A percentile compares a stretch with the other conserved stretches of the same genome.
Evolutionary conservation across 2,797 vertebrate species (phyloP).

Genomic region (Acridotheres tristis): DNA sequence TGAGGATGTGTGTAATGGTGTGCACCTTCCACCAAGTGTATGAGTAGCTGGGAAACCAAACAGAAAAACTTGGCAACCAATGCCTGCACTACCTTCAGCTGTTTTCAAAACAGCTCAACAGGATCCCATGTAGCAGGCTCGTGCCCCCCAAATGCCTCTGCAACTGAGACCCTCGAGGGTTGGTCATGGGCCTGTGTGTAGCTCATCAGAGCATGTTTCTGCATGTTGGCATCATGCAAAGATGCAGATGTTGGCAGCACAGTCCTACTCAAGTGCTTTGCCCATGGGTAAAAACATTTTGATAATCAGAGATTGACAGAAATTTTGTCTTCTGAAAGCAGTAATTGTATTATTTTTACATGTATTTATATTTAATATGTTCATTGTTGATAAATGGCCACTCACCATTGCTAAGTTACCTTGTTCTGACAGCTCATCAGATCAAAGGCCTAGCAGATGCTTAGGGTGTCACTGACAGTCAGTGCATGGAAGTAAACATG

Average conservation of each 20-base stretch:
- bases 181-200: not conserved
- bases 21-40: rapidly evolving
- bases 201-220: not conserved
- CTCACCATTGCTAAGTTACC: not conserved
- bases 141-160: not conserved
- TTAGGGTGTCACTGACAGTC: not conserved
- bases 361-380: not conserved
- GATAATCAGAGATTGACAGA: not conserved
- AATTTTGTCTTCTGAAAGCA: not conserved
- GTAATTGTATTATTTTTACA: not conserved
- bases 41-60: not conserved
- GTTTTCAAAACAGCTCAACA: not conserved
- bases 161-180: not conserved
- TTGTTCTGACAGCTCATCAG: not conserved
- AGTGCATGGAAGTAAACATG: not conserved
- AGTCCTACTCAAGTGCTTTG: not conserved
- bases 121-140: too few species aligned
- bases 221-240: not conserved
- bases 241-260: not conserved
- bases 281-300: not conserved
- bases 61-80: not conserved
- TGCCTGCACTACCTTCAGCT: not conserved
- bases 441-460: not conserved
- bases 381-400: not conserved
- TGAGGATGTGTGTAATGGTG: not conserved